Evolutionary conservation across 2,888 invertebrate genomes (phyloP), one percentile per base, ranked within the genome.

Genomic region (Elegia similella): DNA sequence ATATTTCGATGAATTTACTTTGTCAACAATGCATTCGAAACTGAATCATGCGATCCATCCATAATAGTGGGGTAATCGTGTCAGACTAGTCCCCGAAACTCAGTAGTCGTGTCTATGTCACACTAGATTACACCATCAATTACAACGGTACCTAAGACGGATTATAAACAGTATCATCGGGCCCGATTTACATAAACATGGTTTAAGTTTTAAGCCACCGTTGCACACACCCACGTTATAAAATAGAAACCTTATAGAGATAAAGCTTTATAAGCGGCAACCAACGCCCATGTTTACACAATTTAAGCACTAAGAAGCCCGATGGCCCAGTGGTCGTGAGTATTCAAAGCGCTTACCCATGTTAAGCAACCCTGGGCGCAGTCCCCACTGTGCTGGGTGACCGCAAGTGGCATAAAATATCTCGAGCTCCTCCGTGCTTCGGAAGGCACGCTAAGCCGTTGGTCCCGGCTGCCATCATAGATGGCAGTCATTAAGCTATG

Each of bases 171-270:
- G 50, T 43, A 54, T 50, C 32, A 48, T 34, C 50, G 43, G 23
- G 43, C 55, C 38, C 56, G 59, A 71, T 72, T 70, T 71, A 63
- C 72, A 72, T 72, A 70, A 70, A 69, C 70, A 68, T 58, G 66
- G 60, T 54, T 55, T 59, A 58, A 62, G 63, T 65, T 66, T 63
- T 61, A 60, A 67, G 62, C 65, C 62, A 58, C 54, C 52, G 59
- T 42, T 59, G 38, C 38, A 38, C 54, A 70, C 71, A 65, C 67
- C 48, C 48, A 50, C 48, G 48, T 32, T 6, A 38, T n/a, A 38
- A 38, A 38, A 10, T 38, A 6, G 12, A 38, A 12, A 38, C 10
- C 10, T 10, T 23, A 23, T 23, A 23, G 23, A 23, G 23, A 23
- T 23, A 23, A 23, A 23, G 23, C 23, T 23, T 23, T 23, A 23